phyloP scores from a whole-genome alignment of 2,113 vertebrate genomes.

The Heterotilapia buettikoferi region DNA sequence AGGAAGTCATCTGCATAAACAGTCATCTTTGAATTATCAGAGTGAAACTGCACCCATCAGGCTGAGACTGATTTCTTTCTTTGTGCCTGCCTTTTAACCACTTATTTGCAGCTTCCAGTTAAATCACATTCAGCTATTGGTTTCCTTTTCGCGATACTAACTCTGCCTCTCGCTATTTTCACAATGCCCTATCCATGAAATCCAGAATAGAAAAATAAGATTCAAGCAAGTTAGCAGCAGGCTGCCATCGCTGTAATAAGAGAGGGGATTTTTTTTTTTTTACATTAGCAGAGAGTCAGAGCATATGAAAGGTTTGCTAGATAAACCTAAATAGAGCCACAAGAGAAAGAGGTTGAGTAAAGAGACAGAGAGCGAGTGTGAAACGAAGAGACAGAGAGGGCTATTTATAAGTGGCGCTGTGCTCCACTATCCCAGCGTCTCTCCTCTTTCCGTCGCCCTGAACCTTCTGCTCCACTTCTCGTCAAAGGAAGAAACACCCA shows the following conservation, averaged over 20 bases:
- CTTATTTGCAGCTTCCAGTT: not conserved
- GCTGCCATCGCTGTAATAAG: not conserved
- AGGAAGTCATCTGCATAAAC: not conserved
- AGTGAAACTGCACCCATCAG: not conserved
- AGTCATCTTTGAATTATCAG: not conserved
- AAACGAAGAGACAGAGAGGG: conserved; percentile 9
- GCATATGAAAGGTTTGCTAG: not conserved
- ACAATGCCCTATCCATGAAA: not conserved
- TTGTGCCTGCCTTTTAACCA: not conserved
- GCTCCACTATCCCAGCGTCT: conserved; percentile 52
- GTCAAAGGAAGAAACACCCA: conserved; percentile 43
- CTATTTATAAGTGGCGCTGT: conserved; percentile 64
- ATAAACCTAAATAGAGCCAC: not conserved
- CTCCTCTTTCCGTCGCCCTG: conserved; percentile 34
- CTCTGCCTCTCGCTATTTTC: not conserved
- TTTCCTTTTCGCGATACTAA: not conserved
- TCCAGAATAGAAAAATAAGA: not conserved
- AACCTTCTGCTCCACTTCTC: conserved; percentile 67
- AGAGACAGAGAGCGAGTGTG: not conserved
- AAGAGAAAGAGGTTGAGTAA: not conserved
- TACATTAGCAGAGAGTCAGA: not conserved
- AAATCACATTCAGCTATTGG: not conserved
- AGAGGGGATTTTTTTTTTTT: not conserved
- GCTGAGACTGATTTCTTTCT: not conserved
- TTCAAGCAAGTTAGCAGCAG: not conserved